Conservation (phyloP, 1,140 invertebrate genomes). For the Melipona quadrifasciata region DNA sequence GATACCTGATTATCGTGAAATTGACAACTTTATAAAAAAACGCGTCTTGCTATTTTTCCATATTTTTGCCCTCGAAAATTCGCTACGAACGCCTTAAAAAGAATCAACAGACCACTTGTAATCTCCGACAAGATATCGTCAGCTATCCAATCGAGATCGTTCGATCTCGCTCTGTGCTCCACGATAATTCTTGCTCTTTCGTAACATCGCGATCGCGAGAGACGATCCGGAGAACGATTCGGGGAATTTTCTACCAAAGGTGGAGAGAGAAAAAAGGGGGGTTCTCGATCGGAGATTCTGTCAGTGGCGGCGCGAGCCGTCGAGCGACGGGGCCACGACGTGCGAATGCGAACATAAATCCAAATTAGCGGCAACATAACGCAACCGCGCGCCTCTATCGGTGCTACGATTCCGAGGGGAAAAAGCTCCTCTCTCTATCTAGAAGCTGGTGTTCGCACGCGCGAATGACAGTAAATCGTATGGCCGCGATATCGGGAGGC, state of each 20-base stretch:
- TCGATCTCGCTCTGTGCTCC: background rate
- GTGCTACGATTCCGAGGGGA: conserved; percentile 37
- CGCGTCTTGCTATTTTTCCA: too few relatives aligned
- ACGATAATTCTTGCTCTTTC: background rate
- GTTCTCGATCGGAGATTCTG: conserved; percentile 31
- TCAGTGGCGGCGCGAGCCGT: conserved; percentile 36
- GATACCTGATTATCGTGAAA: too few relatives aligned
- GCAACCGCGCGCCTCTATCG: conserved; percentile 58
- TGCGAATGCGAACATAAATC: conserved; percentile 74
- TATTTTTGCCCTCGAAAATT: too few relatives aligned
- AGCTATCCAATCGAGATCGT: background rate
- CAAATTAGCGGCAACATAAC: conserved; percentile 74
- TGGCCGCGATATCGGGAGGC: conserved; percentile 31
- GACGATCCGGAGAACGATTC: background rate
- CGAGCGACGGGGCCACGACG: conserved; percentile 44
- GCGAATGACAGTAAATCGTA: conserved; percentile 64
- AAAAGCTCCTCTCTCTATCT: conserved; percentile 15
- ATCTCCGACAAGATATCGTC: too few relatives aligned
- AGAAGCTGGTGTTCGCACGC: conserved; percentile 6
- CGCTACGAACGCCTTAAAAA: too few relatives aligned
- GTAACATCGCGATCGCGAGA: background rate
- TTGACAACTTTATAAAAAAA: too few relatives aligned
- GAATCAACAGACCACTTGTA: too few relatives aligned
- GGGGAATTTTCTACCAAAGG: conserved; percentile 32
- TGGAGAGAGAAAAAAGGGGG: background rate